Conservation (phyloP, 2,888 invertebrate species). For the Dinocampus coccinellae region DNA sequence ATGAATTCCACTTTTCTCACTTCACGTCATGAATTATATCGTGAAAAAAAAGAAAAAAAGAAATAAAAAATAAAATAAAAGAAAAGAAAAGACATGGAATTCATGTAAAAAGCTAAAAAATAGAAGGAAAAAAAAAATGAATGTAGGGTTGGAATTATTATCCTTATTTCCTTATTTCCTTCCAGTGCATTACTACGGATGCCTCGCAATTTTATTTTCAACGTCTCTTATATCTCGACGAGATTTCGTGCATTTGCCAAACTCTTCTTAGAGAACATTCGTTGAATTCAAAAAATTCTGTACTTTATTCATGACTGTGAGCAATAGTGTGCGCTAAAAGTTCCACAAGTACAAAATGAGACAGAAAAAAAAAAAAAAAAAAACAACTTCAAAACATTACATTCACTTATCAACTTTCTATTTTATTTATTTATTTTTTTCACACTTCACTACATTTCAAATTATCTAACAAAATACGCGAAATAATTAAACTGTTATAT, state of each 20-base stretch:
- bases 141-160: not conserved
- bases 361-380: too few relatives aligned
- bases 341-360: not conserved
- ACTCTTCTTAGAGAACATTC: not conserved
- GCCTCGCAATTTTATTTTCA: not conserved
- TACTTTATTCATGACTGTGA: not conserved
- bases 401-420: not conserved
- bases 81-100: too few relatives aligned
- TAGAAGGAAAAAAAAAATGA: not conserved
- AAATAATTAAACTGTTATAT: too few relatives aligned
- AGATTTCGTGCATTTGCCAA: conserved; percentile 2
- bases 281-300: conserved; percentile 1
- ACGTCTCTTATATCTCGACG: not conserved
- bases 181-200: conserved; percentile 18
- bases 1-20: not conserved
- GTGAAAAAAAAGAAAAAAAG: not conserved
- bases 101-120: not conserved
- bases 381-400: not conserved
- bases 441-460: not conserved
- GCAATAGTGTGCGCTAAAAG: not conserved
- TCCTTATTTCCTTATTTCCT: not conserved
- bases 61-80: not conserved
- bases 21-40: not conserved
- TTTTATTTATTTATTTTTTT: not conserved
- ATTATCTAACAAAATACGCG: too few relatives aligned